A percentile compares a stretch with the other conserved stretches of the same genome.
Evolutionary conservation across 2,113 vertebrate genomes (phyloP).

Genomic region (Entelurus aequoreus): DNA sequence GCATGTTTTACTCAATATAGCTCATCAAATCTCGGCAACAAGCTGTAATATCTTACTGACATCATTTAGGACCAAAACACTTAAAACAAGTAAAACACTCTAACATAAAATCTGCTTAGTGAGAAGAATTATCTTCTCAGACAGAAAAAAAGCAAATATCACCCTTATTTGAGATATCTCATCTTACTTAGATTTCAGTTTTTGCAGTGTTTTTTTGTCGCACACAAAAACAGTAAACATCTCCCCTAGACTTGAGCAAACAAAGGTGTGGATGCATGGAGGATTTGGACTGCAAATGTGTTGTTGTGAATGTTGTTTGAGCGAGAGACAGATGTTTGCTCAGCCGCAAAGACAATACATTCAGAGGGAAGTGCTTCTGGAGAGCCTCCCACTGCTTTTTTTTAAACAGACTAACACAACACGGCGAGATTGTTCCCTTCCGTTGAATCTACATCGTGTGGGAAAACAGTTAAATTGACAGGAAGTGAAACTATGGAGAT

Average conservation of each 20-base stretch:
- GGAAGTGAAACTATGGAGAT: no score
- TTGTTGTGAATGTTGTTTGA: constrained; percentile 59
- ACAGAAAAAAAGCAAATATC: no score
- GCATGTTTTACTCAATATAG: no score
- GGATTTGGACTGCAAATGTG: constrained; percentile 48
- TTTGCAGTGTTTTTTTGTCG: no score
- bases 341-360: constrained; percentile 64
- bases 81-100: no score
- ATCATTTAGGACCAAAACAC: no score
- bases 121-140: no score
- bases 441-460: constrained; percentile 10
- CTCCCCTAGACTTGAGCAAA: constrained; percentile 28
- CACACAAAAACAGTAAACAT: constrained; percentile 19
- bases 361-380: constrained; percentile 53
- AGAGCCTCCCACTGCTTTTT: constrained; percentile 60
- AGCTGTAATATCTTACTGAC: no score
- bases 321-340: constrained; percentile 71
- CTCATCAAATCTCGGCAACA: no score
- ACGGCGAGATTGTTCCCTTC: constrained; percentile 44
- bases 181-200: no score
- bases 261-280: constrained; percentile 43
- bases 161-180: no score
- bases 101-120: no score
- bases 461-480: neutral
- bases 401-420: constrained; percentile 68